Percentiles rank a stretch among this genome's conserved stretches.
Evolutionary conservation across 2,888 invertebrate species (phyloP).

Genomic region (Stenurella melanura): DNA sequence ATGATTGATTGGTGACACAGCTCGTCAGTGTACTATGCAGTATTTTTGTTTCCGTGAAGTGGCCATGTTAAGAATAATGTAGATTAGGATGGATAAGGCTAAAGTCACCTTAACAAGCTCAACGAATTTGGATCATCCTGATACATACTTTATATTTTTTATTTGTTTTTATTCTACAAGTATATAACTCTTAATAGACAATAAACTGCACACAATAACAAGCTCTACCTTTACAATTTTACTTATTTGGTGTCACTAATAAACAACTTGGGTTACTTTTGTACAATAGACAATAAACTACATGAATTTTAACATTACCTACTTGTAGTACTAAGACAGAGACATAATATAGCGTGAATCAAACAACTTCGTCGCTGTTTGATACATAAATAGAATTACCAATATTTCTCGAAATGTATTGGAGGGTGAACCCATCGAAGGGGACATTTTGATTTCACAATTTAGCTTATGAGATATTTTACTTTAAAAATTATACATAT

Average conservation of each 20-base stretch:
- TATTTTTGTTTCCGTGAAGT: too few relatives aligned
- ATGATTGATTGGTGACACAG: too few relatives aligned
- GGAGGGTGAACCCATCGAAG: too few relatives aligned
- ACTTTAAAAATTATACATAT: too few relatives aligned
- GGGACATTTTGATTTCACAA: too few relatives aligned
- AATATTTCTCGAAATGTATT: too few relatives aligned
- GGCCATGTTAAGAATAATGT: too few relatives aligned
- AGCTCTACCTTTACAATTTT: constrained; percentile 4
- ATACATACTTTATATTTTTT: neutral
- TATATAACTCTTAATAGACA: constrained; percentile 1
- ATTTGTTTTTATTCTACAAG: neutral
- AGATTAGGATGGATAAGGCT: too few relatives aligned
- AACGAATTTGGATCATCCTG: neutral
- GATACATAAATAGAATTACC: neutral
- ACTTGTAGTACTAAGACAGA: constrained; percentile 1
- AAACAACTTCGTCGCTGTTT: constrained; percentile 10
- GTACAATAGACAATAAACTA: constrained; percentile 7
- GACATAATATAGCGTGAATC: constrained; percentile 1
- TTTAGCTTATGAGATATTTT: too few relatives aligned
- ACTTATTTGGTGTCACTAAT: constrained; percentile 7
- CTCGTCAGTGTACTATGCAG: too few relatives aligned
- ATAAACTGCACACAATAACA: constrained; percentile 4
- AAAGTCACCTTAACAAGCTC: neutral
- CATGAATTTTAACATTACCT: constrained; percentile 4
- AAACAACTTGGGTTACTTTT: constrained; percentile 7